phyloP scores from a whole-genome alignment of 2,888 invertebrate species.

The Steinernema hermaphroditum region DNA sequence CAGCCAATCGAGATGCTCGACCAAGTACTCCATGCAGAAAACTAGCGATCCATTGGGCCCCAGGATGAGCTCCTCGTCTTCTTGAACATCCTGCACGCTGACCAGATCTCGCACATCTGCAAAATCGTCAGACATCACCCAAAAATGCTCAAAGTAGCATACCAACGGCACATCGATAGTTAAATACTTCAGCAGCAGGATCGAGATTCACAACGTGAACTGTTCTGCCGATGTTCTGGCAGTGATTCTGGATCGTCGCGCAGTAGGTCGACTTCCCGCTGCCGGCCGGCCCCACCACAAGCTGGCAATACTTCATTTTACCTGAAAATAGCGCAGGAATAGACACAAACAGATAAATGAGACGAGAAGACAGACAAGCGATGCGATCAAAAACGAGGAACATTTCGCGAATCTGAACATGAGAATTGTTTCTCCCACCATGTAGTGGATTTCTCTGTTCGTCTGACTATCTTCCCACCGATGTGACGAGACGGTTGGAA shows the following conservation, averaged over 20 bases:
- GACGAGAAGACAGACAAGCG: no score
- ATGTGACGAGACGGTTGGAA: no score
- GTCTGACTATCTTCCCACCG: no score
- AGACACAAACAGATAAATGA: no score
- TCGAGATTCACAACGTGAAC: conserved; percentile 87
- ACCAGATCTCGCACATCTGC: conserved; percentile 77
- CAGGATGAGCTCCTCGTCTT: conserved; percentile 86
- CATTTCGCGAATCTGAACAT: no score
- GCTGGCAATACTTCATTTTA: conserved; percentile 77
- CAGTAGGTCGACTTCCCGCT: conserved; percentile 61
- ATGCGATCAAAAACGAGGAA: no score
- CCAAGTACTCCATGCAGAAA: conserved; percentile 73
- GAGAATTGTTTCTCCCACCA: no score
- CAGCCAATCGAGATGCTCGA: conserved; percentile 90
- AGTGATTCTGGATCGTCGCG: conserved; percentile 77
- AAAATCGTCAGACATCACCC: conserved; percentile 67
- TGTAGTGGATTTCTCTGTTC: no score
- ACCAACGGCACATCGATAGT: conserved; percentile 80
- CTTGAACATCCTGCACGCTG: conserved; percentile 92
- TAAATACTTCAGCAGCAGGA: conserved; percentile 94
- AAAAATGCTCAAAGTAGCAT: conserved; percentile 34
- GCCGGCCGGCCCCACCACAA: conserved; percentile 92
- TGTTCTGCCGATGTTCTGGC: conserved; percentile 74
- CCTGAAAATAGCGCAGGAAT: not conserved
- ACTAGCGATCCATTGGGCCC: conserved; percentile 90